phyloP scores from a whole-genome alignment of 2,113 vertebrate species.

The Oenanthe melanoleuca region DNA sequence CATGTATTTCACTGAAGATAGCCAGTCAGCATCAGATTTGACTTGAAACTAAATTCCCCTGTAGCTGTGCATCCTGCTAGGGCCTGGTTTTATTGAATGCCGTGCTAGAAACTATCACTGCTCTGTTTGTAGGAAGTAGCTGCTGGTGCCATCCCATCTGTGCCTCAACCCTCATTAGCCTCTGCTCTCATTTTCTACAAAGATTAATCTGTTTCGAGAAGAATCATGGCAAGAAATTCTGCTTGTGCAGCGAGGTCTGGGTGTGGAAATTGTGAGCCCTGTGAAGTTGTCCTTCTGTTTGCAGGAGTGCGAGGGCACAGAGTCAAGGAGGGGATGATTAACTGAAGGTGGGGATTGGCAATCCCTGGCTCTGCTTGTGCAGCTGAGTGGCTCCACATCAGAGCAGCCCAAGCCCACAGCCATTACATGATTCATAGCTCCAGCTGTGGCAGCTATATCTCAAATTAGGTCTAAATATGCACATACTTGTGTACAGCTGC shows the following conservation, averaged over 20 bases:
- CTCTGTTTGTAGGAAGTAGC: not conserved
- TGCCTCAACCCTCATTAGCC: constrained; percentile 33
- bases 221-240: not conserved
- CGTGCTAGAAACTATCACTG: not conserved
- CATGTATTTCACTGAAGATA: not conserved
- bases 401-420: not conserved
- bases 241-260: not conserved
- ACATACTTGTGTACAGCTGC: not conserved
- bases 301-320: not conserved
- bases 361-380: not conserved
- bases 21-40: not conserved
- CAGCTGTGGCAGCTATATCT: not conserved
- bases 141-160: constrained; percentile 28
- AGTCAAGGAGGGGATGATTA: not conserved
- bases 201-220: constrained; percentile 31
- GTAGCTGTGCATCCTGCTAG: not conserved
- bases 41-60: not conserved
- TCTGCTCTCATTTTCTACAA: constrained; percentile 12
- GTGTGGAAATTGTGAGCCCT: not conserved
- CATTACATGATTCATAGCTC: not conserved
- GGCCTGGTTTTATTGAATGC: not conserved
- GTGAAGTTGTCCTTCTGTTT: not conserved
- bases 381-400: not conserved
- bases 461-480: not conserved
- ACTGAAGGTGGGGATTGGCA: not conserved